Conservation (phyloP, 2,113 vertebrate species). For the Brachyhypopomus gauderio region DNA sequence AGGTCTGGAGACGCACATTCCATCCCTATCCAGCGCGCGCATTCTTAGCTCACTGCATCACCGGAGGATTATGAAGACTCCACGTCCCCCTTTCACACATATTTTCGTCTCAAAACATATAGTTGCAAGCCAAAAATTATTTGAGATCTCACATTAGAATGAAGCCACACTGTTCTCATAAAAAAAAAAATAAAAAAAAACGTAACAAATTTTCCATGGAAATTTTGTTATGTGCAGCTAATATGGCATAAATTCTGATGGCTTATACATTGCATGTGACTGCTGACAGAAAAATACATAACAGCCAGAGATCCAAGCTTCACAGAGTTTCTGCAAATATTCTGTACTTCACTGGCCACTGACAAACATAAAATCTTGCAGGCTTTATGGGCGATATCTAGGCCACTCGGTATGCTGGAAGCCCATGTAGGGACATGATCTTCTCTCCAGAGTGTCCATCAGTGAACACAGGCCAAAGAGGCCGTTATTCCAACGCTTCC, state of each 20-base stretch:
- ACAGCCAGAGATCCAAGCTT: background rate
- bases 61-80: background rate
- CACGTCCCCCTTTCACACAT: background rate
- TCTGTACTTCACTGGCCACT: constrained; percentile 64
- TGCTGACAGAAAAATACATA: background rate
- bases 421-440: constrained; percentile 31
- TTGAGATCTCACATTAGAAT: background rate
- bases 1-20: background rate
- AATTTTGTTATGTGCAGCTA: background rate
- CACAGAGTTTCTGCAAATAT: constrained; percentile 60
- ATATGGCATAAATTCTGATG: background rate
- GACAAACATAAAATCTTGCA: constrained; percentile 69
- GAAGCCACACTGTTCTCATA: background rate
- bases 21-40: background rate
- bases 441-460: background rate
- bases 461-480: constrained; percentile 1
- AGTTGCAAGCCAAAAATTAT: background rate
- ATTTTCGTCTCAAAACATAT: background rate
- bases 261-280: background rate
- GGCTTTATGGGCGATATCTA: constrained; percentile 59
- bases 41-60: background rate
- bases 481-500: constrained; percentile 16
- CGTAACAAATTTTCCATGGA: background rate
- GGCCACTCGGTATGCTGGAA: constrained; percentile 53
- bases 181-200: background rate